Percentiles rank a stretch among this genome's conserved stretches.
Conservation (phyloP, 1,140 invertebrate genomes). For the Drosophila repleta region DNA sequence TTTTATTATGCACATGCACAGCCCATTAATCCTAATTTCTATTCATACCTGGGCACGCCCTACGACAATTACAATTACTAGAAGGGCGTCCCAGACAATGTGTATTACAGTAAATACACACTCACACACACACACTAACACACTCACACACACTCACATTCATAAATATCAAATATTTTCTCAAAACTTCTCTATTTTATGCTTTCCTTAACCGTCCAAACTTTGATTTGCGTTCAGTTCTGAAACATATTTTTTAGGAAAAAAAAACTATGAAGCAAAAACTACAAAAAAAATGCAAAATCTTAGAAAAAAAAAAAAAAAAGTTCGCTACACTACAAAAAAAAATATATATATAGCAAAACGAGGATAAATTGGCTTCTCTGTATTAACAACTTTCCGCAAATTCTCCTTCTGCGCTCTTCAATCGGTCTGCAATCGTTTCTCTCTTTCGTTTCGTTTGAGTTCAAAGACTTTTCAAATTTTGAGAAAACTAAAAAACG, state of each 20-base stretch:
- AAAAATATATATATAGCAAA: constrained; percentile 27
- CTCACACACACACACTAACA: constrained; percentile 24
- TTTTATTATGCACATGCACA: constrained; percentile 86
- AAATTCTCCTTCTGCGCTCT: constrained; percentile 51
- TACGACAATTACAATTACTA: constrained; percentile 83
- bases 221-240: constrained; percentile 1
- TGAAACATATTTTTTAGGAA: constrained; percentile 10
- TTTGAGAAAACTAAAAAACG: constrained; percentile 68
- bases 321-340: not conserved
- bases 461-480: constrained; percentile 55
- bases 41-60: constrained; percentile 85
- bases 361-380: constrained; percentile 45
- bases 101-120: constrained; percentile 15
- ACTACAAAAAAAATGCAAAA: constrained; percentile 38
- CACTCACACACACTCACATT: constrained; percentile 11
- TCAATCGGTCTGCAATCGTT: constrained; percentile 46
- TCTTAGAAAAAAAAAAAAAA: constrained; percentile 20
- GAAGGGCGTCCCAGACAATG: constrained; percentile 30
- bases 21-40: constrained; percentile 87
- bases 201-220: not conserved
- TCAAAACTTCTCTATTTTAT: constrained; percentile 28
- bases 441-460: constrained; percentile 42
- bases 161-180: constrained; percentile 36
- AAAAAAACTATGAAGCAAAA: not conserved
- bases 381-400: constrained; percentile 36